Conservation (phyloP, 2,888 invertebrate species). For the Tridacna gigas region DNA sequence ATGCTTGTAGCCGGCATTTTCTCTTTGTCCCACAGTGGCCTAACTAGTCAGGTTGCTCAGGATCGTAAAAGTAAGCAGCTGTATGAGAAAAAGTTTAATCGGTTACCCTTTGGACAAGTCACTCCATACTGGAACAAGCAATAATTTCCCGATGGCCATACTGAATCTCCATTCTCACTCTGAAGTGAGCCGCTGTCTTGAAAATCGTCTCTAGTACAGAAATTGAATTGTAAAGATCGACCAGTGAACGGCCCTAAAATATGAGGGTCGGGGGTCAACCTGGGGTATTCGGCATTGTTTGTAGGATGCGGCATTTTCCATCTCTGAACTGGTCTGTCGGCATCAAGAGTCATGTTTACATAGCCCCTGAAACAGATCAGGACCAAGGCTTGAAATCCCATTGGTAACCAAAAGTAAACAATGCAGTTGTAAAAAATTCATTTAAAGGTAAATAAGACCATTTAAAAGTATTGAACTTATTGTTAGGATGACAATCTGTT, state of each 20-base stretch:
- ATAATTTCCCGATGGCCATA: constrained; percentile 57
- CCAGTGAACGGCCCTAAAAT: constrained; percentile 59
- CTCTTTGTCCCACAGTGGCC: too few relatives aligned
- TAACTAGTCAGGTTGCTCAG: too few relatives aligned
- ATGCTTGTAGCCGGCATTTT: too few relatives aligned
- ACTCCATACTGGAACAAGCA: constrained; percentile 48
- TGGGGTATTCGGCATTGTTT: constrained; percentile 12
- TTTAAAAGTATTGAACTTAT: too few relatives aligned
- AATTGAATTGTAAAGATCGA: constrained; percentile 57
- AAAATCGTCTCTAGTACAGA: constrained; percentile 40
- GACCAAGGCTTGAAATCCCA: too few relatives aligned
- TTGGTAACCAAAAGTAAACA: too few relatives aligned
- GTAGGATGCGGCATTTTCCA: constrained; percentile 41
- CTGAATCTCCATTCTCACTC: not conserved
- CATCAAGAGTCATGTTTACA: constrained; percentile 53
- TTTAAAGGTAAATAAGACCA: too few relatives aligned
- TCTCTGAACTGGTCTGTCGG: constrained; percentile 3
- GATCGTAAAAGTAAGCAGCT: not conserved
- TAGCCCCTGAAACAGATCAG: constrained; percentile 30
- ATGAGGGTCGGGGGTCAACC: constrained; percentile 37
- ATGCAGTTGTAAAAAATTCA: too few relatives aligned
- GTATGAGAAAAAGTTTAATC: not conserved
- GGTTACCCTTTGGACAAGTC: constrained; percentile 52
- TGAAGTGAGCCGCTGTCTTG: too few relatives aligned
- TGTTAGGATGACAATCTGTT: too few relatives aligned